A percentile compares a stretch with the other conserved stretches of the same genome.
These are phyloP conservation scores for Heteropelma amictum DNA, from an alignment of 2,888 invertebrate species.

Conservation along the genomic window DNA sequence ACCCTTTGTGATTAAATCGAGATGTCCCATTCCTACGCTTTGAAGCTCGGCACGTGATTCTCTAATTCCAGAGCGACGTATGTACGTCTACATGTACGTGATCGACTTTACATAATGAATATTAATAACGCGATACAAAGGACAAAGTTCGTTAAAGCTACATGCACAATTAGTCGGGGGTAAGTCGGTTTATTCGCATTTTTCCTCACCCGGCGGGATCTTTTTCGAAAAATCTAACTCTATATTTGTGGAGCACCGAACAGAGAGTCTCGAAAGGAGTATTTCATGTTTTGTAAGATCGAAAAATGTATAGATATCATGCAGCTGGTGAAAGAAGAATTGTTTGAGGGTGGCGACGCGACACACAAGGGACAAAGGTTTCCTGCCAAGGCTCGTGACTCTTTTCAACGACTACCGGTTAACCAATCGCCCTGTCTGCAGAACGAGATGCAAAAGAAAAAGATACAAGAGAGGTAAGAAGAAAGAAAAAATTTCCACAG, in stretches of 20 bases:
- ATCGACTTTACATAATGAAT: slow-evolving; percentile 14
- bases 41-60: slow-evolving; percentile 28
- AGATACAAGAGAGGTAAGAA: too few species aligned
- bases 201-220: neutral
- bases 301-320: too few species aligned
- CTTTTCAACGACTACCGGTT: slow-evolving; percentile 2
- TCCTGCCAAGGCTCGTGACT: neutral
- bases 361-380: slow-evolving; percentile 4
- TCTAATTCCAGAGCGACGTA: slow-evolving; percentile 7
- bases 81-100: slow-evolving; percentile 21
- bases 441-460: neutral
- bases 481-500: neutral
- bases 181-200: neutral
- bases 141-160: neutral
- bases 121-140: neutral
- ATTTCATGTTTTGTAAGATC: neutral
- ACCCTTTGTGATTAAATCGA: slow-evolving; percentile 40
- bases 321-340: neutral
- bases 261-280: neutral
- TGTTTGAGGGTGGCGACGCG: neutral
- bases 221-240: neutral
- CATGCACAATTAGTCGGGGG: too few species aligned
- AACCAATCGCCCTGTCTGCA: neutral
- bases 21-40: neutral
- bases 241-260: neutral